Conservation (phyloP, 1,140 invertebrate genomes). For the Anoplophora glabripennis region DNA sequence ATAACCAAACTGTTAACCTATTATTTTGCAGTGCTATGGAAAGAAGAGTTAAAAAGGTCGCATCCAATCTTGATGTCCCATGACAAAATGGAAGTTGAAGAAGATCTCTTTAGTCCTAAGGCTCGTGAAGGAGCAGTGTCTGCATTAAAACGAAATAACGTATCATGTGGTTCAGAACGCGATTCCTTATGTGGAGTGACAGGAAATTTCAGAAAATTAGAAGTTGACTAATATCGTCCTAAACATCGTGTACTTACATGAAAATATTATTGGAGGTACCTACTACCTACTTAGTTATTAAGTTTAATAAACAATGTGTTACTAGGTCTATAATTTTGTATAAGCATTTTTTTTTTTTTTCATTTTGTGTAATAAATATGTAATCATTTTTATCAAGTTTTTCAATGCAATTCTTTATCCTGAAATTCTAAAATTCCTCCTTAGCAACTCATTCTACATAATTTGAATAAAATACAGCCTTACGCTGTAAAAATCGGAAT, state of each 20-base stretch:
- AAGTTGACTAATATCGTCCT: conserved; percentile 62
- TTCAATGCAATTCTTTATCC: too few relatives aligned
- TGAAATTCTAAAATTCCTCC: too few relatives aligned
- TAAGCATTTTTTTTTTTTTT: conserved; percentile 4
- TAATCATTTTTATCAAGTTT: background rate
- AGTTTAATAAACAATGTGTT: background rate
- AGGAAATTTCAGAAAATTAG: conserved; percentile 75
- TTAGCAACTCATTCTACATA: too few relatives aligned
- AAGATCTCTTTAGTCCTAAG: conserved; percentile 41
- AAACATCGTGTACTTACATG: background rate
- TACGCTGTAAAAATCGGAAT: too few relatives aligned
- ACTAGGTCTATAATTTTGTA: background rate
- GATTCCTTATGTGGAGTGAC: conserved; percentile 67
- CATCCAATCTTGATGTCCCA: conserved; percentile 51
- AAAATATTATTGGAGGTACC: background rate
- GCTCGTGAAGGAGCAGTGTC: conserved; percentile 71
- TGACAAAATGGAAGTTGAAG: conserved; percentile 56
- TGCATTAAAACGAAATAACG: conserved; percentile 55
- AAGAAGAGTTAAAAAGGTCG: conserved; percentile 51
- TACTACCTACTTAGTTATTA: background rate
- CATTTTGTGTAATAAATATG: background rate
- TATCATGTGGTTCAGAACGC: conserved; percentile 56
- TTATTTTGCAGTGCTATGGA: conserved; percentile 49
- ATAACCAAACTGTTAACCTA: background rate
- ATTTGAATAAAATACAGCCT: too few relatives aligned